Evolutionary conservation across 2,113 vertebrate genomes (phyloP).

Genomic region (Gnathonemus longibarbis): DNA sequence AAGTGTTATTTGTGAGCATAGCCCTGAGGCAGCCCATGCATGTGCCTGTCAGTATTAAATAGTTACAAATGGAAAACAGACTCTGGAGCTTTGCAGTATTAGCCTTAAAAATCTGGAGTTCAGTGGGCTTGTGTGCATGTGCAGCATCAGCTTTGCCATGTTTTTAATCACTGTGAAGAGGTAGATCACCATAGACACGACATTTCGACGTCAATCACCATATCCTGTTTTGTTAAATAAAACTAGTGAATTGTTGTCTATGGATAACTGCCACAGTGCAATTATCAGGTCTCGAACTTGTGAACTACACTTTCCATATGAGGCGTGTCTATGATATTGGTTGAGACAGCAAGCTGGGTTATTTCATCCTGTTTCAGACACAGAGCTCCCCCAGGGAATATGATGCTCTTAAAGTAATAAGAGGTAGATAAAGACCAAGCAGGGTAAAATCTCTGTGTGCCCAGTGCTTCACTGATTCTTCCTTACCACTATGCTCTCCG

Average conservation of each 20-base stretch:
- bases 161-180: background rate
- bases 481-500: background rate
- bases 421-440: background rate
- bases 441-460: background rate
- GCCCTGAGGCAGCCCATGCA: background rate
- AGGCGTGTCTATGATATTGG: background rate
- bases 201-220: background rate
- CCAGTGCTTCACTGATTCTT: background rate
- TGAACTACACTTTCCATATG: background rate
- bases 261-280: background rate
- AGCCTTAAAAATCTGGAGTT: background rate
- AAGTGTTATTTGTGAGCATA: background rate
- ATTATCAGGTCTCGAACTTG: background rate
- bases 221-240: background rate
- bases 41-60: background rate
- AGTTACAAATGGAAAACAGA: background rate
- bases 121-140: background rate
- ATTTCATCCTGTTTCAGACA: background rate
- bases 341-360: background rate
- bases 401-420: background rate
- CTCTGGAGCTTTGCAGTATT: background rate
- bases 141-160: background rate
- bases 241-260: background rate
- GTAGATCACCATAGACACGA: background rate
- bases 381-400: background rate